Percentiles rank a stretch among this genome's conserved stretches.
phyloP scores from a whole-genome alignment of 2,888 invertebrate species.

The Hypomecis atomaria region DNA sequence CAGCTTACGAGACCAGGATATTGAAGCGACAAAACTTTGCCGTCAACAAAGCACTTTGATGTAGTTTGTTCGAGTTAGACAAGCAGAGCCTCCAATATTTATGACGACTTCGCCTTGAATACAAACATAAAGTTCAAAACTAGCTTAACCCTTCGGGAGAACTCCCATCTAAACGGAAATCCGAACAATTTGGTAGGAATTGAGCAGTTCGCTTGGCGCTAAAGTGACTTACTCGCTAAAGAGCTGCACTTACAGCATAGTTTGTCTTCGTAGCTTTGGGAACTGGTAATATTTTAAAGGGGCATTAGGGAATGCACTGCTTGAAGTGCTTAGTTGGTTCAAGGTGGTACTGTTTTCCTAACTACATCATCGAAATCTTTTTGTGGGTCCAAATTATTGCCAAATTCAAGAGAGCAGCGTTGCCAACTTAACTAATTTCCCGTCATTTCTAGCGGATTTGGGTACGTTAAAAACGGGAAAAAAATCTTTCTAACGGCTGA shows the following conservation, averaged over 20 bases:
- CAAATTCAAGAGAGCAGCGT: too few species aligned
- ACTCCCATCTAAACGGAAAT: constrained; percentile 69
- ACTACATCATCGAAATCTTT: too few species aligned
- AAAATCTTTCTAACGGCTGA: too few species aligned
- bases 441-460: too few species aligned
- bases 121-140: constrained; percentile 75
- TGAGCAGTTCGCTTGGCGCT: constrained; percentile 58
- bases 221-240: constrained; percentile 44
- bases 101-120: constrained; percentile 72
- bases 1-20: constrained; percentile 65
- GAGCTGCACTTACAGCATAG: constrained; percentile 39
- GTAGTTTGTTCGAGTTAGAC: constrained; percentile 71
- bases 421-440: too few species aligned
- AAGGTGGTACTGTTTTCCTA: background rate
- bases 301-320: constrained; percentile 18
- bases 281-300: constrained; percentile 27
- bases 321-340: background rate
- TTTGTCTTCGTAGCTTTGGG: constrained; percentile 39
- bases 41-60: constrained; percentile 75
- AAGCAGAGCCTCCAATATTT: constrained; percentile 72
- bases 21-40: constrained; percentile 66
- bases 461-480: too few species aligned
- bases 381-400: too few species aligned
- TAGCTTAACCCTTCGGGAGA: constrained; percentile 71
- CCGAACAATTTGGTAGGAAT: constrained; percentile 68